Conservation (phyloP, 2,888 invertebrate species). For the Cyrtodaria siliqua region DNA sequence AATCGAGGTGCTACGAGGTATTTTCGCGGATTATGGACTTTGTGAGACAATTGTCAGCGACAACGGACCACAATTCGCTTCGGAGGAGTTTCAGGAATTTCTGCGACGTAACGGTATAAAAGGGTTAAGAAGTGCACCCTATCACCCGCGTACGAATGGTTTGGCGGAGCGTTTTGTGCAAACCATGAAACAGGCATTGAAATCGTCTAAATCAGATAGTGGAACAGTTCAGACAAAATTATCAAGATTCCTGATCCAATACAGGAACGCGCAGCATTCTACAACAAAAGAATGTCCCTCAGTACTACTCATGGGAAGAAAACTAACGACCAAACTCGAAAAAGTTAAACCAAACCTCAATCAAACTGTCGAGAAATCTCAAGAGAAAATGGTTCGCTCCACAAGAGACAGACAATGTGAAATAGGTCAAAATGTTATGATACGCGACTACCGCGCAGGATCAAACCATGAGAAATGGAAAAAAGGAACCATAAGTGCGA, state of each 20-base stretch:
- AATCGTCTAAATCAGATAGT: conserved; percentile 25
- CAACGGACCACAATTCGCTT: conserved; percentile 78
- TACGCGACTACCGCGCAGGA: conserved; percentile 16
- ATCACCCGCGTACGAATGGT: conserved; percentile 49
- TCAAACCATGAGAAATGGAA: conserved; percentile 20
- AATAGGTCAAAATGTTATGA: conserved; percentile 17
- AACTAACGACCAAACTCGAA: conserved; percentile 43
- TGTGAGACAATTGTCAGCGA: conserved; percentile 79
- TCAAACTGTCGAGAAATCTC: conserved; percentile 23
- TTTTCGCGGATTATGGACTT: conserved; percentile 71
- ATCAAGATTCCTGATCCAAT: conserved; percentile 29
- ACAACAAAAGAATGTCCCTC: conserved; percentile 34
- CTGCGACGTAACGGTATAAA: conserved; percentile 51
- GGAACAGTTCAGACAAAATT: conserved; percentile 31
- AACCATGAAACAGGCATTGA: conserved; percentile 60
- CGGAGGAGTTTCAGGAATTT: conserved; percentile 28
- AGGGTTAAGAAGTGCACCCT: conserved; percentile 44
- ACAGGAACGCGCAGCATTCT: conserved; percentile 22
- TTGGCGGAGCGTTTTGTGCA: conserved; percentile 64
- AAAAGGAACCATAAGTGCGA: conserved; percentile 16
- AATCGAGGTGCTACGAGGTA: conserved; percentile 49
- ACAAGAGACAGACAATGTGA: conserved; percentile 13
- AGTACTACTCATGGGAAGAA: conserved; percentile 45
- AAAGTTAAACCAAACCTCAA: conserved; percentile 20
- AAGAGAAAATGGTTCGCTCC: conserved; percentile 26